Evolutionary conservation across 2,797 vertebrate genomes (phyloP), one percentile per base, ranked within the genome.

Genomic region (Dryobates pubescens): DNA sequence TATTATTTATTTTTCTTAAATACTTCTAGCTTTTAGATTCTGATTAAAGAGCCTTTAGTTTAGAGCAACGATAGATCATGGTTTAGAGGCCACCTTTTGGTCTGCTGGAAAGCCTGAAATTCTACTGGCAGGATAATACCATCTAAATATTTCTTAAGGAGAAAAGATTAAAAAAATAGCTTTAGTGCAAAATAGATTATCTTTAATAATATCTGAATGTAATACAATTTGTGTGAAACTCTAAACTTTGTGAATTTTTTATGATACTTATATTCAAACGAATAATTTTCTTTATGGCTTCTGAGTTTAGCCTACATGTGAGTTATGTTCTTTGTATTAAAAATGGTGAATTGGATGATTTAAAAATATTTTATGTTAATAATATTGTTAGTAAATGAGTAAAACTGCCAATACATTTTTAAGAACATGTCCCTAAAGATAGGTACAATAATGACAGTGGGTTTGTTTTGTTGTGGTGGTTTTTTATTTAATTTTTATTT

Each of bases 81-180:
- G 6, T 49, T 69, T 62, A 58, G 13, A 87, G 7, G 5, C 3
- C 10, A 20, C 3, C 1, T 65, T 61, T 69, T 43, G 32, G 3
- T 13, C 76, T 43, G 3, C 24, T 51, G 9, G 9, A 34, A 76
- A 76, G 47, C 32, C 16, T 79, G 43, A 73, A 87, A 24, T 76
- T 4, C 1, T 9, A 65, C 1, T 49, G 10, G 2, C 8, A 65
- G 62, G 73, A 54, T 10, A 0, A 65, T 18, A 32, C 0, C 0
- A 19, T 86, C 78, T 67, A 56, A 41, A 3, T 34, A 43, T 53
- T 81, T 76, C 11, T 45, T 38, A 18, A 38, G 7, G 4, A 89
- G 0, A 1, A 72, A 84, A 78, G 18, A 64, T 9, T 53, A 9
- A n/a, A 43, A 81, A 64, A 4, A 0, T 5, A 24, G 34, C 61